Evolutionary conservation across 1,140 invertebrate species (phyloP), one percentile per base, ranked within the genome.

Genomic region (Aphaenogaster ashmeadi): DNA sequence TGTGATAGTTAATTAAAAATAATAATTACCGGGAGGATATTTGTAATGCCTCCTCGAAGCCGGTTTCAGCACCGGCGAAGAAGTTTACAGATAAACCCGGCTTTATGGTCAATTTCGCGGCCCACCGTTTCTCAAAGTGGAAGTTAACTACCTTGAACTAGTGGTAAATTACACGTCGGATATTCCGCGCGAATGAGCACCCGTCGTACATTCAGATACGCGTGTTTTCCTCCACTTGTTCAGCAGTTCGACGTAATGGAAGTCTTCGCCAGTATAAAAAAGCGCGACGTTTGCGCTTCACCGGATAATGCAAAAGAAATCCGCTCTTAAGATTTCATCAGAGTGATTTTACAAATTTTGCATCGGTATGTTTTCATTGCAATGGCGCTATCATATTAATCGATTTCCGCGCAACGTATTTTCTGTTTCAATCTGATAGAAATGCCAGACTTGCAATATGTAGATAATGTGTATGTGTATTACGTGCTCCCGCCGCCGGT

Each of bases 81-180:
- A 89, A 84, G 89, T 90, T 90, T 90, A 74, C 66, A 87, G 79
- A 90, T 90, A 90, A 90, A 90, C 72, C 60, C 54, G 52, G 78
- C 56, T 90, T 90, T 90, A 87, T 78, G 58, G 80, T 58, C 81
- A 88, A 91, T 91, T 91, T 90, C 80, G 90, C 71, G 86, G 67
- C 75, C 87, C 87, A 56, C 69, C 88, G 69, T 87, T 78, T 75
- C 62, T 90, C 87, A 89, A 89, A 90, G 84, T 89, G 85, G 74
- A 89, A 83, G 52, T 87, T 89, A 89, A 90, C 71, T 87, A 74
- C 88, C 62, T 71, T 89, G 77, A 90, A 89, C 88, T 88, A 87
- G 86, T 89, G 69, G 86, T 89, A 89, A 89, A 90, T 90, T 90
- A 87, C 78, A 78, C 64, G 84, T 72, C 58, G 72, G 88, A 87